Evolutionary conservation across 2,888 invertebrate species (phyloP), one percentile per base, ranked within the genome.

Genomic region (Nebria brevicollis): DNA sequence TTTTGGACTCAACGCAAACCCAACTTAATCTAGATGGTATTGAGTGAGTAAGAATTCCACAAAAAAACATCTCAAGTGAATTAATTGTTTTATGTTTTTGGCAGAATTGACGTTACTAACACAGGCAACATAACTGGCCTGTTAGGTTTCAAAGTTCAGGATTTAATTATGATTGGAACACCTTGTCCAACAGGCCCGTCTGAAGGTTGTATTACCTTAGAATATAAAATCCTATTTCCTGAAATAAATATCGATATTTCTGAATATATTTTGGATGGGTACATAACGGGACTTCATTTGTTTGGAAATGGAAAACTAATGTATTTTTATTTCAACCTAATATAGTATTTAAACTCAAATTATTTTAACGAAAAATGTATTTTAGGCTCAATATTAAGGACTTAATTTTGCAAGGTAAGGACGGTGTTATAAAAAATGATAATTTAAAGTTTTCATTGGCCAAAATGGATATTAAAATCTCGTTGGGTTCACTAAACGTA

Each of bases 21-120:
- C 26, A 73, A 20, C 4, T 83, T 13, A n/a, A 82, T n/a, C 73
- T 79, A n/a, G 75, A 75, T 34, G 43, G 77, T 10, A 75, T 70
- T 41, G 75, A 65, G 80, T 80, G 72, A 25, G 80, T 25, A 54
- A 54, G 8, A 34, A 34, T 34, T 2, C 34, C 34, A 20, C 34
- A 4, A 34, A 34, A 34, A 34, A 34, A 34, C 34, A 34, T 34
- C 34, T 34, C 34, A 34, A 34, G 4, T 54, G 54, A 54, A 54
- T 7, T 54, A 54, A 54, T 54, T 54, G 8, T 3, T 70, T 25
- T 66, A 2, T 20, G 4, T 20, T 70, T 26, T 11, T 70, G 11
- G 5, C 15, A 70, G 70, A 20, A 11, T 70, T 26, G 70, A 70
- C 6, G 13, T 25, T 2, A 34, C 70, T 26, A 70, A 11, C 5